Evolutionary conservation across 2,113 vertebrate species (phyloP), one percentile per base, ranked within the genome.

Genomic region (Podiceps cristatus): DNA sequence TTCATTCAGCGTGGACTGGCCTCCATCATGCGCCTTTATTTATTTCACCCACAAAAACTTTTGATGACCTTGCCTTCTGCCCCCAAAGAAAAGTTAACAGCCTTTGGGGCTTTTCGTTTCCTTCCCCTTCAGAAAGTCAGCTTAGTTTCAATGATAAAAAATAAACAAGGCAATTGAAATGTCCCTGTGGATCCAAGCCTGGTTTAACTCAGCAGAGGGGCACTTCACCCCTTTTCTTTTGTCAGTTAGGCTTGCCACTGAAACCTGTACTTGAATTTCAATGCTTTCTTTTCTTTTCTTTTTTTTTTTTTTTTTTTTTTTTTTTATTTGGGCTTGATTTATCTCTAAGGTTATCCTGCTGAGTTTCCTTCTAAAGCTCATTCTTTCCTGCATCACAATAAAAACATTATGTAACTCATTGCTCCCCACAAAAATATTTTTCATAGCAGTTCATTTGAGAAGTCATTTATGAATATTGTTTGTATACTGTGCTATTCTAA

Each of bases 201-300:
- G 63, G 47, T 88, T 92, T 76, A 90, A 76, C 37, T 82, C 12
- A 8, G 62, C 18, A 90, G 49, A 80, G 62, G 64, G 31, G 50
- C 64, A 69, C 44, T 64, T 72, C 55, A 49, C 45, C 52, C 64
- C 16, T 27, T 74, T 93, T 73, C 79, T 82, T 96, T 86, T 67
- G 93, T 95, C 86, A 66, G 10, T 78, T 87, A 52, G 18, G 10
- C 64, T 62, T 85, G 93, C 86, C 72, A 33, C 53, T 74, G 58
- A 93, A 94, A 96, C 78, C 81, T 59, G 33, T 63, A 75, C 84
- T 83, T 86, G 59, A 87, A 75, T 97, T 94, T 91, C 62, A 88
- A 53, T 84, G 47, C 2, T 50, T 58, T 42, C 71, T 37, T 78
- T 74, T 74, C 45, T 56, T 29, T n/a, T n/a, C n/a, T n/a, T n/a